Evolutionary conservation across 92 coral and sea anemone genomes (phyloP), one percentile per base, ranked within the genome.

Genomic region (Metridium senile): DNA sequence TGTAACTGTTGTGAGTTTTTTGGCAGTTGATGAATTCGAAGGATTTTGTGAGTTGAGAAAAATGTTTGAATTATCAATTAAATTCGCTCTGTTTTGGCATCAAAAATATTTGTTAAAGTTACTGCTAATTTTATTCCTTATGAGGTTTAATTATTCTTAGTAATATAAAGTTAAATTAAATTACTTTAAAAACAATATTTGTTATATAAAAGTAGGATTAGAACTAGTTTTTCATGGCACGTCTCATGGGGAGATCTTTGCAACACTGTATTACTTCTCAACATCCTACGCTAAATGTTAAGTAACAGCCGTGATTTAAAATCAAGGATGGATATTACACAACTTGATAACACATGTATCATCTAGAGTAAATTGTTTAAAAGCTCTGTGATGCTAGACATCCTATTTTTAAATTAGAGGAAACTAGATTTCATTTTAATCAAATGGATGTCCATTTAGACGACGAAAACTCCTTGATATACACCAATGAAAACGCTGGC

Each of bases 301-400:
- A 39, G 8, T 39, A 39, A 39, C 49, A 39, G 49, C 49, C 6
- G 78, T 73, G 78, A 73, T 73, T 73, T 73, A 4, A 34, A 57
- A 57, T 73, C 67, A 35, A 51, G 66, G 13, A n/a, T n/a, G n/a
- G n/a, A n/a, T n/a, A n/a, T n/a, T n/a, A n/a, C n/a, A 54, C 11
- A 16, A 25, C 49, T 69, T 43, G 26, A 69, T 4, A 43, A 53
- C 49, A 13, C 13, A 27, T 29, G 58, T 27, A 18, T 27, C 51
- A 25, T 53, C 30, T 62, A 68, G 30, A 27, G 46, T 65, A 19
- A 65, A 68, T 68, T 20, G 33, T 9, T n/a, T 51, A 54, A 71
- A 71, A 71, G 76, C 76, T 11, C 54, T 22, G 28, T 51, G 64
- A 35, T 4, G 34, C 58, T 6, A 9, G n/a, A 71, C 76, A 26